These are phyloP conservation scores for Salticus scenicus DNA, from an alignment of 2,888 invertebrate species.

Conservation along the genomic window DNA sequence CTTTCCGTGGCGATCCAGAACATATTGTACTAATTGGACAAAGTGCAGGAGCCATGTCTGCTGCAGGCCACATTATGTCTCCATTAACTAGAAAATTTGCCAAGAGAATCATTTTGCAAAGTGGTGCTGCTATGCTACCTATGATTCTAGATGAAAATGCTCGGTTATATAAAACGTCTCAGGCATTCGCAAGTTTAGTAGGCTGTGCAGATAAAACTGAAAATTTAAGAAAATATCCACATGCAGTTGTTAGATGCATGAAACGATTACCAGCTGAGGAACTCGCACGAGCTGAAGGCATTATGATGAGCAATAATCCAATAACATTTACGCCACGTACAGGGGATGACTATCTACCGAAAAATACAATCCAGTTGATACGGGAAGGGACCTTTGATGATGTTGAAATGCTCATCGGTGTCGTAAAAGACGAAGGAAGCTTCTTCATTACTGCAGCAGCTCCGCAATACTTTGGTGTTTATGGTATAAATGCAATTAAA, in stretches of 20 bases:
- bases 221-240: conserved; percentile 31
- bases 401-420: conserved; percentile 61
- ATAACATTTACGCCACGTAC: conserved; percentile 48
- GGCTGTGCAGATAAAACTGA: conserved; percentile 48
- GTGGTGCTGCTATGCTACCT: conserved; percentile 40
- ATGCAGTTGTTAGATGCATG: conserved; percentile 45
- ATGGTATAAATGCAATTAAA: conserved; percentile 16
- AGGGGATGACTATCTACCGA: conserved; percentile 43
- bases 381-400: conserved; percentile 40
- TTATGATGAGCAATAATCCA: conserved; percentile 33
- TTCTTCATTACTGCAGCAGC: conserved; percentile 53
- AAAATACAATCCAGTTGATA: background rate
- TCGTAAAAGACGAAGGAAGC: conserved; percentile 64
- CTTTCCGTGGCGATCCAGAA: conserved; percentile 58
- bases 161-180: conserved; percentile 13
- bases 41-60: conserved; percentile 59
- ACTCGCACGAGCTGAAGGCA: conserved; percentile 38
- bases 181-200: conserved; percentile 28
- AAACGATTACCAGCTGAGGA: conserved; percentile 31
- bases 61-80: conserved; percentile 45
- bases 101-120: conserved; percentile 62
- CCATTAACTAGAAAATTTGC: conserved; percentile 42
- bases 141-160: conserved; percentile 35
- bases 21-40: conserved; percentile 60
- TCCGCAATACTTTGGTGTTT: conserved; percentile 38